phyloP scores from a whole-genome alignment of 2,888 invertebrate genomes.

The Notocelia uddmanniana region DNA sequence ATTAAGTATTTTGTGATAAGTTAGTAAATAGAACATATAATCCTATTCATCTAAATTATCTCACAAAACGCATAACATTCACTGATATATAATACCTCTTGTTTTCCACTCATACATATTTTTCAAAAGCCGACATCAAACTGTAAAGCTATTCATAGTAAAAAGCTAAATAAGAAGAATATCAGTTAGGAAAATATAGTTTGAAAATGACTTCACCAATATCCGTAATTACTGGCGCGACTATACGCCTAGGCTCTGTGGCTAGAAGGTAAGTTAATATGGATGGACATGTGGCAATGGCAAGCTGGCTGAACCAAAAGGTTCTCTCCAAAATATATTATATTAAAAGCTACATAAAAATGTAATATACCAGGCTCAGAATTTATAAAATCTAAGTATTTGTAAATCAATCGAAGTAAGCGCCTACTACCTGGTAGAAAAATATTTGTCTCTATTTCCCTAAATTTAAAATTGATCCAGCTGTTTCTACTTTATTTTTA shows the following conservation, averaged over 20 bases:
- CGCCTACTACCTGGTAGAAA: slow-evolving; percentile 80
- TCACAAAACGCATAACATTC: slow-evolving; percentile 76
- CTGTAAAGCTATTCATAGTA: slow-evolving; percentile 80
- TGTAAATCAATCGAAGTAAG: slow-evolving; percentile 75
- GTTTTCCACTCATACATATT: slow-evolving; percentile 53
- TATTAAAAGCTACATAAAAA: slow-evolving; percentile 76
- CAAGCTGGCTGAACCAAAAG: slow-evolving; percentile 73
- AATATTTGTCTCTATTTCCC: slow-evolving; percentile 77
- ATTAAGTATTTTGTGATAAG: slow-evolving; percentile 63
- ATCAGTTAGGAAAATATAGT: slow-evolving; percentile 77
- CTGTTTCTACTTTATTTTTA: slow-evolving; percentile 64
- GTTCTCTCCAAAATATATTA: slow-evolving; percentile 61
- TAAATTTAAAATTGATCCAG: slow-evolving; percentile 79
- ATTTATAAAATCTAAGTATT: slow-evolving; percentile 75
- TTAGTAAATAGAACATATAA: slow-evolving; percentile 59
- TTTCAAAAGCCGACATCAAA: slow-evolving; percentile 84
- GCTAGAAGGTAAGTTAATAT: slow-evolving; percentile 74
- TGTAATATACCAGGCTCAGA: slow-evolving; percentile 74
- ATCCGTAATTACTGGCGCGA: slow-evolving; percentile 71
- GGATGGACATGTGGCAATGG: slow-evolving; percentile 83
- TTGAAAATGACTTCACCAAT: slow-evolving; percentile 67
- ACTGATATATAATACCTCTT: slow-evolving; percentile 73
- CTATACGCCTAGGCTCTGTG: slow-evolving; percentile 72
- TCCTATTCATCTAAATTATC: slow-evolving; percentile 63
- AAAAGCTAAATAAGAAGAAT: slow-evolving; percentile 78